Conservation (phyloP, 2,888 invertebrate genomes). For the Ceraclea dissimilis region DNA sequence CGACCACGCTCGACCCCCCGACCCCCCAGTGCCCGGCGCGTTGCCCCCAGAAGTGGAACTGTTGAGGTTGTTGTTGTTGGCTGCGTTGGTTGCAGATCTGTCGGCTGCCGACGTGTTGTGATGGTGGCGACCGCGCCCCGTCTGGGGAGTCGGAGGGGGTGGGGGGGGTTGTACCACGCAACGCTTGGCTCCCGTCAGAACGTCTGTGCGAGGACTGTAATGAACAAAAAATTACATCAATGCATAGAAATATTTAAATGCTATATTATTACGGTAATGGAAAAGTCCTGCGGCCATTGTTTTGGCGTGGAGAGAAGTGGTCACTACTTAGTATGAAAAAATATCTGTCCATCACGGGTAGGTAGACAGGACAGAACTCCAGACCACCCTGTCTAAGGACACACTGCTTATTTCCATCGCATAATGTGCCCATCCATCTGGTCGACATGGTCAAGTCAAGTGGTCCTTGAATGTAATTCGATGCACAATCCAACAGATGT, state of each 20-base stretch:
- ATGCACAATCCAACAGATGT: no score
- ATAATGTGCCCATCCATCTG: no score
- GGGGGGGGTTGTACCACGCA: not conserved
- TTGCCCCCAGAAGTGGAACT: not conserved
- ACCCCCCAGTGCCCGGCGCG: not conserved
- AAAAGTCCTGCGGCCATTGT: no score
- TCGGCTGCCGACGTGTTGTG: not conserved
- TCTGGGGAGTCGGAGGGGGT: not conserved
- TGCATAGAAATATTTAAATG: not conserved
- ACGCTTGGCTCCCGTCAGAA: slow-evolving; percentile 13
- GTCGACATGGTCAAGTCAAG: no score
- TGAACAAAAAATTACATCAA: not conserved
- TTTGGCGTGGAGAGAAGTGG: no score
- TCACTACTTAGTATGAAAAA: no score
- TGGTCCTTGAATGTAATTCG: no score
- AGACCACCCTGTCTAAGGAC: no score
- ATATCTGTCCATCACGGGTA: no score
- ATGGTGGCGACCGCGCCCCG: not conserved
- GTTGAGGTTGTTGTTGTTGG: not conserved
- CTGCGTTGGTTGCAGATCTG: not conserved
- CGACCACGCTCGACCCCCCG: not conserved
- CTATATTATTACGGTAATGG: no score
- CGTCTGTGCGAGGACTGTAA: slow-evolving; percentile 23
- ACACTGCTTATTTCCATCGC: no score
- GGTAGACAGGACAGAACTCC: no score